phyloP scores from a whole-genome alignment of 2,113 vertebrate species.

The Scatophagus argus region DNA sequence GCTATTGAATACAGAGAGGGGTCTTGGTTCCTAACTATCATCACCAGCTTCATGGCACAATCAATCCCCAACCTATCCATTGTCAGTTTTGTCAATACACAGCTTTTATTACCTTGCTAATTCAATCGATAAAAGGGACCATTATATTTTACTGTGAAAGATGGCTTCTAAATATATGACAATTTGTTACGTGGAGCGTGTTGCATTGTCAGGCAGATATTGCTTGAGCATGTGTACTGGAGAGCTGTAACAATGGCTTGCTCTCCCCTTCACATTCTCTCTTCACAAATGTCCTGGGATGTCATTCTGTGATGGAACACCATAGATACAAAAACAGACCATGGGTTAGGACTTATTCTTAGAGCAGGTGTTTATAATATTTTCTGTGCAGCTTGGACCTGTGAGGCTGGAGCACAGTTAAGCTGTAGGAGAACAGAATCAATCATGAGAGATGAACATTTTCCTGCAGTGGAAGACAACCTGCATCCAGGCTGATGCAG shows the following conservation, averaged over 20 bases:
- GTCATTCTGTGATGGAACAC: neutral
- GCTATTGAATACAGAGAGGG: constrained; percentile 31
- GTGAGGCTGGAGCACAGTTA: constrained; percentile 54
- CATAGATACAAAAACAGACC: constrained; percentile 16
- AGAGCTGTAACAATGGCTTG: neutral
- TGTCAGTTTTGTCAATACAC: constrained; percentile 77
- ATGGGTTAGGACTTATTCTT: constrained; percentile 38
- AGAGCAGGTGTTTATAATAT: constrained; percentile 66
- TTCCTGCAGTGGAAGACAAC: constrained; percentile 66
- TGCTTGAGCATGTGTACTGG: constrained; percentile 11
- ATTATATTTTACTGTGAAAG: constrained; percentile 72
- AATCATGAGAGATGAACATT: constrained; percentile 70
- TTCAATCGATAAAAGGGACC: constrained; percentile 66
- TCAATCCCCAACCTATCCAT: constrained; percentile 70
- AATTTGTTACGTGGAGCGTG: constrained; percentile 51
- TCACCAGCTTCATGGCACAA: constrained; percentile 52
- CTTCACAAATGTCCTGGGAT: constrained; percentile 27
- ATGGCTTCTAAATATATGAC: constrained; percentile 54
- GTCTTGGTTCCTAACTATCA: constrained; percentile 46
- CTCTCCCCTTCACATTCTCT: neutral
- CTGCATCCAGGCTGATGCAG: constrained; percentile 60
- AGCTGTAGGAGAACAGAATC: constrained; percentile 65
- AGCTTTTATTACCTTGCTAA: constrained; percentile 75
- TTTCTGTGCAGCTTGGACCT: constrained; percentile 50
- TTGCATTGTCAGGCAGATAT: constrained; percentile 16